A percentile compares a stretch with the other conserved stretches of the same genome.
Conservation (phyloP, 1,140 invertebrate species). For the Anastatus disparis region DNA sequence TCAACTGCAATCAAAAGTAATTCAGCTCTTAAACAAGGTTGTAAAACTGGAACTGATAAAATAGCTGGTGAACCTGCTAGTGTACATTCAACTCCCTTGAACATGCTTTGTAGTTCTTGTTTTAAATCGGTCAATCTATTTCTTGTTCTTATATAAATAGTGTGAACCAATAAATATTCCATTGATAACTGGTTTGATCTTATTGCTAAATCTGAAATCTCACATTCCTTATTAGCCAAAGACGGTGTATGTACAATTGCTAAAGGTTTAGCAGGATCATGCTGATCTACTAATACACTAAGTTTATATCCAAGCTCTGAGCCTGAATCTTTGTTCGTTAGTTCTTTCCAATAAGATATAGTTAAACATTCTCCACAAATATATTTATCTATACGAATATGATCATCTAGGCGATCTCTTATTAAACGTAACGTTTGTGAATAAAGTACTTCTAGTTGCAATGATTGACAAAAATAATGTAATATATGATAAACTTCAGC, state of each 20-base stretch:
- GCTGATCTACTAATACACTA: constrained; percentile 87
- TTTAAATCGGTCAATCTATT: constrained; percentile 85
- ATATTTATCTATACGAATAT: constrained; percentile 94
- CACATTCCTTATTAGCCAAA: constrained; percentile 78
- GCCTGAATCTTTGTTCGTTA: constrained; percentile 77
- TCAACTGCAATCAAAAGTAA: constrained; percentile 92
- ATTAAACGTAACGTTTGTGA: constrained; percentile 92
- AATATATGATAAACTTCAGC: constrained; percentile 88
- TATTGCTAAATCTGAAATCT: constrained; percentile 83
- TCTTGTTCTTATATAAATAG: constrained; percentile 91
- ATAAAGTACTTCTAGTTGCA: constrained; percentile 95
- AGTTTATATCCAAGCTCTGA: constrained; percentile 89
- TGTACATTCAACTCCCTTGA: constrained; percentile 79
- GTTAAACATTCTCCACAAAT: constrained; percentile 86
- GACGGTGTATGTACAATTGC: constrained; percentile 89
- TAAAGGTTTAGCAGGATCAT: constrained; percentile 83
- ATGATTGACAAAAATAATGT: constrained; percentile 93
- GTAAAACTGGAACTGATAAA: constrained; percentile 86
- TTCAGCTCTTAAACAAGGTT: constrained; percentile 90
- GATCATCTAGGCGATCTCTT: constrained; percentile 87
- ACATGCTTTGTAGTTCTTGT: constrained; percentile 78
- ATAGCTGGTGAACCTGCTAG: constrained; percentile 87
- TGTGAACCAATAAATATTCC: constrained; percentile 96
- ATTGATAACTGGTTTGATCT: constrained; percentile 91
- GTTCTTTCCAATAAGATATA: constrained; percentile 90